These are phyloP conservation scores for Alitta virens DNA, from an alignment of 2,888 invertebrate genomes.

Conservation along the genomic window DNA sequence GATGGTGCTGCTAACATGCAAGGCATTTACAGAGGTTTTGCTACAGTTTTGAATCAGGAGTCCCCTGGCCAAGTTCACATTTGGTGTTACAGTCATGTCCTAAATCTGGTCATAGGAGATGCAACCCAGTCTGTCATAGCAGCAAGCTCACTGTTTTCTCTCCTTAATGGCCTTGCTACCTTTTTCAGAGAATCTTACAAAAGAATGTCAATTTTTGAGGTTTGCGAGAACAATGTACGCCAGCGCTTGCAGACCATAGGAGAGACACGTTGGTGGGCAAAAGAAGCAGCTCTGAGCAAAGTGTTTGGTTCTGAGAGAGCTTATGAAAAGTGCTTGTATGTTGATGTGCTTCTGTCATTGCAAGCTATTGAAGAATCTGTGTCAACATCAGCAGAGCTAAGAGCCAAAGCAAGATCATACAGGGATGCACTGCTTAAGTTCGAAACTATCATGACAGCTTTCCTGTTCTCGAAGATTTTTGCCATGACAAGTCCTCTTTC, in stretches of 20 bases:
- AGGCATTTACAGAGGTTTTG: constrained; percentile 8
- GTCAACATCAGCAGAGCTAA: neutral
- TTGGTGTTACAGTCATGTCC: constrained; percentile 8
- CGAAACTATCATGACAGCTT: neutral
- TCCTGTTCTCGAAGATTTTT: neutral
- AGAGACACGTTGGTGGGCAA: neutral
- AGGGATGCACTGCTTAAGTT: neutral
- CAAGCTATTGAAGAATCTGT: neutral
- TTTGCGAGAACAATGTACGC: neutral
- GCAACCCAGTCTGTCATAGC: neutral
- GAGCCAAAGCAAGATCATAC: neutral
- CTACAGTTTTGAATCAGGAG: constrained; percentile 1
- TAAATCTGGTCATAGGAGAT: constrained; percentile 5
- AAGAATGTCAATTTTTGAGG: constrained; percentile 44
- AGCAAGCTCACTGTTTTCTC: constrained; percentile 7
- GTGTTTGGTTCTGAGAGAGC: neutral
- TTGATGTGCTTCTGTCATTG: neutral
- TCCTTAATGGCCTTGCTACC: neutral
- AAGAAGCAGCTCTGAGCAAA: neutral
- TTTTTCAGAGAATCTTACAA: neutral
- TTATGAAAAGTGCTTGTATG: neutral
- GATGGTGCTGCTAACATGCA: constrained; percentile 11
- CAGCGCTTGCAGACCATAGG: neutral
- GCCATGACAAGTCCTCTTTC: neutral
- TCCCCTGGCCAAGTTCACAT: constrained; percentile 1